Conservation (phyloP, 2,888 invertebrate species). For the Stenichneumon culpator region DNA sequence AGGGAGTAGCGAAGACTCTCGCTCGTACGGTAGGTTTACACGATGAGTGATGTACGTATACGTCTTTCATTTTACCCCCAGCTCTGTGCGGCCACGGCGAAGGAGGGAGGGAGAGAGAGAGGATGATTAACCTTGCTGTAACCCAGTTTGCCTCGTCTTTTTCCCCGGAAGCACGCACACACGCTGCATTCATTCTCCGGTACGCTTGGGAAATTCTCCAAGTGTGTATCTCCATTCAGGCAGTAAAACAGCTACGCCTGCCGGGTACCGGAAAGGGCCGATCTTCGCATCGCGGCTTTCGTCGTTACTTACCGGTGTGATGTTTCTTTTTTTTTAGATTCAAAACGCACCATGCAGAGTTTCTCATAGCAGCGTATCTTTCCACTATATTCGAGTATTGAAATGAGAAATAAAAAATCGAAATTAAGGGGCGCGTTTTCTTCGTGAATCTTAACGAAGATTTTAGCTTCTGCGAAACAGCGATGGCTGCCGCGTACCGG, state of each 20-base stretch:
- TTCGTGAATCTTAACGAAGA: slow-evolving; percentile 38
- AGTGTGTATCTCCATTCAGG: slow-evolving; percentile 72
- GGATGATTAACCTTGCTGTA: slow-evolving; percentile 72
- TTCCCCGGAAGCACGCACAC: slow-evolving; percentile 69
- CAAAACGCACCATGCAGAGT: not conserved
- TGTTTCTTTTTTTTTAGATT: not conserved
- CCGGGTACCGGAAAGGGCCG: slow-evolving; percentile 58
- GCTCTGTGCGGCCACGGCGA: slow-evolving; percentile 34
- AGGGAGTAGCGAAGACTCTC: too few species aligned
- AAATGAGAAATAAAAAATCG: not conserved
- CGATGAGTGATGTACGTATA: too few species aligned
- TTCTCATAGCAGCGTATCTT: too few species aligned
- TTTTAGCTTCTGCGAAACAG: too few species aligned
- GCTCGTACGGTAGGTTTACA: too few species aligned
- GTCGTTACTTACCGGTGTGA: slow-evolving; percentile 12
- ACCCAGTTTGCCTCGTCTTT: slow-evolving; percentile 75
- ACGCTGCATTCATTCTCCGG: slow-evolving; percentile 52
- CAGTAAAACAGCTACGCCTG: slow-evolving; percentile 56
- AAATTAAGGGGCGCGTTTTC: not conserved
- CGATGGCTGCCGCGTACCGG: too few species aligned
- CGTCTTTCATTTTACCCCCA: not conserved
- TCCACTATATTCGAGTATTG: not conserved
- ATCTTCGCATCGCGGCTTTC: slow-evolving; percentile 37
- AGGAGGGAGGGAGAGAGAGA: not conserved
- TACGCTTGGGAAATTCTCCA: slow-evolving; percentile 67